phyloP scores from a whole-genome alignment of 2,113 vertebrate species.

The Salvator merianae region DNA sequence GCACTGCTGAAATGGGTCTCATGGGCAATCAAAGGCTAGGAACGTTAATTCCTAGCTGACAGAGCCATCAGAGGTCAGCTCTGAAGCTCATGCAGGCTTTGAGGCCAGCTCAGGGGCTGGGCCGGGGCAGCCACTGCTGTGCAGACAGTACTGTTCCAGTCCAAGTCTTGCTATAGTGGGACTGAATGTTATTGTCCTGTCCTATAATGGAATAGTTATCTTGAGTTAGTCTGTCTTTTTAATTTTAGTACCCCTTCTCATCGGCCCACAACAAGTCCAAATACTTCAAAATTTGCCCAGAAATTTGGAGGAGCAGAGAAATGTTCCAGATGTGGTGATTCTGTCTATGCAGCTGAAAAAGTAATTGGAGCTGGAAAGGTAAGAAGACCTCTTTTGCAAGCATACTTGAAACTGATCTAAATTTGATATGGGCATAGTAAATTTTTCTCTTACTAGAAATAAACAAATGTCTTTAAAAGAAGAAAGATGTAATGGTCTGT shows the following conservation, averaged over 20 bases:
- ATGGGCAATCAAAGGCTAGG: too few relatives aligned
- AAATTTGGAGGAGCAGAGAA: slow-evolving; percentile 92
- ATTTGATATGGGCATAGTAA: neutral
- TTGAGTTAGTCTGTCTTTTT: neutral
- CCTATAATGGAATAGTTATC: neutral
- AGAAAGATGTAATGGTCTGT: neutral
- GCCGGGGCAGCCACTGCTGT: too few relatives aligned
- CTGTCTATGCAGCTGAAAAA: slow-evolving; percentile 94
- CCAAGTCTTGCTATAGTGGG: too few relatives aligned
- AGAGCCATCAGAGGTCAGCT: too few relatives aligned
- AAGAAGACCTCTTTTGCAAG: slow-evolving; percentile 18
- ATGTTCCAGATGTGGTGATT: slow-evolving; percentile 89
- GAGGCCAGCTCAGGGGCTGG: too few relatives aligned
- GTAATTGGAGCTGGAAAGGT: slow-evolving; percentile 96
- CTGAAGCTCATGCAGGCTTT: too few relatives aligned
- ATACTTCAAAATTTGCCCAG: slow-evolving; percentile 93
- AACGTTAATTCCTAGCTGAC: too few relatives aligned
- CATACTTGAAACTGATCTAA: neutral
- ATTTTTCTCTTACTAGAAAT: neutral
- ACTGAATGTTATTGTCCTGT: neutral
- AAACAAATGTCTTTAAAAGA: neutral
- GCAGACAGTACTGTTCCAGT: too few relatives aligned
- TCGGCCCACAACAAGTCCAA: slow-evolving; percentile 87
- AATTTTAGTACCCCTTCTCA: slow-evolving; percentile 76
- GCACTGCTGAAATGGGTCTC: too few relatives aligned